Evolutionary conservation across 2,797 vertebrate genomes (phyloP).

Genomic region (Sebastiscus tertius): DNA sequence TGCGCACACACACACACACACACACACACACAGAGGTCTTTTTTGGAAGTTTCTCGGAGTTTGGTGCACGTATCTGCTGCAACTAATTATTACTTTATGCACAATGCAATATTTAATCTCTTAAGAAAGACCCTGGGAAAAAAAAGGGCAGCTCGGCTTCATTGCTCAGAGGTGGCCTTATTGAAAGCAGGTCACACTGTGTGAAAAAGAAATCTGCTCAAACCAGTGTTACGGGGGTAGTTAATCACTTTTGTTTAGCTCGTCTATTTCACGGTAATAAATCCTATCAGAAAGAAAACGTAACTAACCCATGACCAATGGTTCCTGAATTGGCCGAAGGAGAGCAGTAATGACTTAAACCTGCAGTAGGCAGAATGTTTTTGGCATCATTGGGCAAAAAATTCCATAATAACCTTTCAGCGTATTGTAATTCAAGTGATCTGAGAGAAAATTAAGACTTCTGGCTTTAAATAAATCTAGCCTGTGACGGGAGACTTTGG

Average conservation of each 20-base stretch:
- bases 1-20: slow-evolving; percentile 34
- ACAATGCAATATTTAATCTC: slow-evolving; percentile 66
- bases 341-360: neutral
- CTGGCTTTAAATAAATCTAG: too few relatives aligned
- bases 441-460: too few relatives aligned
- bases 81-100: slow-evolving; percentile 60
- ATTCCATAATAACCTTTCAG: too few relatives aligned
- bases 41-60: slow-evolving; percentile 37
- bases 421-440: too few relatives aligned
- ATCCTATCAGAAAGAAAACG: slow-evolving; percentile 21
- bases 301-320: neutral
- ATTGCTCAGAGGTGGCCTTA: slow-evolving; percentile 44
- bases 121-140: slow-evolving; percentile 18
- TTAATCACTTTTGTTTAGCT: slow-evolving; percentile 54
- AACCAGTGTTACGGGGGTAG: slow-evolving; percentile 20
- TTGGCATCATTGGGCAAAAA: too few relatives aligned
- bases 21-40: slow-evolving; percentile 40
- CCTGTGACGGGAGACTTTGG: too few relatives aligned
- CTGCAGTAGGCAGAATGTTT: too few relatives aligned
- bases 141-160: slow-evolving; percentile 25
- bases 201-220: slow-evolving; percentile 25
- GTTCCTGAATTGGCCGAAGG: neutral
- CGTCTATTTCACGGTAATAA: slow-evolving; percentile 44
- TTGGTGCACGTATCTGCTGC: slow-evolving; percentile 39
- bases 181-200: slow-evolving; percentile 63